These are phyloP conservation scores for Alouatta palliata DNA, from an alignment of 2,113 vertebrate species.

Conservation along the genomic window DNA sequence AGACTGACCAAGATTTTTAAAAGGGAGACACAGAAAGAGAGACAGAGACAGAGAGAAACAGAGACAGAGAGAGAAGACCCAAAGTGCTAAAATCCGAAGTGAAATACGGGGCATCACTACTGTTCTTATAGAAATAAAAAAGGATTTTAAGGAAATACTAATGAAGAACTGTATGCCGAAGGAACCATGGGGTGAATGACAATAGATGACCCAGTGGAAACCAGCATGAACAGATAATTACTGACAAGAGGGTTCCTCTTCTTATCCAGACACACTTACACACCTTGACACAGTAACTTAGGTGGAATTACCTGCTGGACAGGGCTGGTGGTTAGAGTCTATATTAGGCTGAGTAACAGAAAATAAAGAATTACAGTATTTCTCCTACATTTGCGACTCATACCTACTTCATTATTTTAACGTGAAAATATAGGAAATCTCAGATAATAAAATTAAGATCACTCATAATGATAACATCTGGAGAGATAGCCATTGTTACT, in stretches of 20 bases:
- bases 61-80: too few relatives aligned
- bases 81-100: not conserved
- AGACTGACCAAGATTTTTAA: not conserved
- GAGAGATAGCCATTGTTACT: not conserved
- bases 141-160: not conserved
- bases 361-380: not conserved
- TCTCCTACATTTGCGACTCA: not conserved
- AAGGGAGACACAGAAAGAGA: not conserved
- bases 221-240: not conserved
- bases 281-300: not conserved
- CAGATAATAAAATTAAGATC: slow-evolving; percentile 10
- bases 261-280: not conserved
- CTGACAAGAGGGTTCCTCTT: not conserved
- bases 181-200: not conserved
- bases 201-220: not conserved
- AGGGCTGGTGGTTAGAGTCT: not conserved
- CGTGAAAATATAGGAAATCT: not conserved
- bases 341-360: not conserved
- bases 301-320: not conserved
- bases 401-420: not conserved
- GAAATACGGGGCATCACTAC: not conserved
- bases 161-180: not conserved
- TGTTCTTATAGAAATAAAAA: not conserved
- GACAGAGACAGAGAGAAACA: not conserved
- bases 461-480: not conserved